A percentile compares a stretch with the other conserved stretches of the same genome.
These are phyloP conservation scores for Himalopsyche kuldschensis DNA, from an alignment of 2,888 invertebrate species.

Conservation along the genomic window DNA sequence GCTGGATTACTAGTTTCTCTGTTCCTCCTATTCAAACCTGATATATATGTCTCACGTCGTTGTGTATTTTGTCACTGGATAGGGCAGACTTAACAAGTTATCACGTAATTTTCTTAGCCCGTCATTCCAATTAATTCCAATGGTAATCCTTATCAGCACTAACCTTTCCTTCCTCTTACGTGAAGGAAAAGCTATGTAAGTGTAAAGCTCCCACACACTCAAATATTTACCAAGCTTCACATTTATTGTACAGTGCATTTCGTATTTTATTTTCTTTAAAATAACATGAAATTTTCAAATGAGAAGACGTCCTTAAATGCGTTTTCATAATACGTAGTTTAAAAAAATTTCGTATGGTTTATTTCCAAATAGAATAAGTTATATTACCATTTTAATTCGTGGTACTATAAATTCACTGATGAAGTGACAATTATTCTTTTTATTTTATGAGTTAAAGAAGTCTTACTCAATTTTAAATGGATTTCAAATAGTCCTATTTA, in stretches of 20 bases:
- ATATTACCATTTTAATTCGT: too few species aligned
- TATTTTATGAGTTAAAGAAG: too few species aligned
- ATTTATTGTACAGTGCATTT: background rate
- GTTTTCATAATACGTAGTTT: too few species aligned
- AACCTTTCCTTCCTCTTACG: background rate
- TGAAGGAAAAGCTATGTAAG: background rate
- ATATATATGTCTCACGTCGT: background rate
- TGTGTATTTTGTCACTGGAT: background rate
- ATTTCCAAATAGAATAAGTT: too few species aligned
- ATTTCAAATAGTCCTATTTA: too few species aligned
- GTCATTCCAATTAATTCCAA: background rate
- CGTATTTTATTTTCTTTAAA: background rate
- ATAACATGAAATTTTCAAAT: too few species aligned
- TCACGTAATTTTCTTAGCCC: background rate
- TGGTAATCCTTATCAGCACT: background rate
- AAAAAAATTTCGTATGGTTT: too few species aligned
- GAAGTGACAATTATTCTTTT: too few species aligned
- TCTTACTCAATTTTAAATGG: too few species aligned
- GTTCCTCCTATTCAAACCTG: background rate
- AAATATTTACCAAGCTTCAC: background rate
- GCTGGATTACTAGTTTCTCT: background rate
- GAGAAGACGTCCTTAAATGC: too few species aligned
- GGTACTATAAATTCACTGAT: too few species aligned
- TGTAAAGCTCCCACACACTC: background rate
- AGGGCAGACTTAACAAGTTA: background rate